Conservation (phyloP, 2,797 vertebrate genomes). For the Arrhamphus sclerolepis region DNA sequence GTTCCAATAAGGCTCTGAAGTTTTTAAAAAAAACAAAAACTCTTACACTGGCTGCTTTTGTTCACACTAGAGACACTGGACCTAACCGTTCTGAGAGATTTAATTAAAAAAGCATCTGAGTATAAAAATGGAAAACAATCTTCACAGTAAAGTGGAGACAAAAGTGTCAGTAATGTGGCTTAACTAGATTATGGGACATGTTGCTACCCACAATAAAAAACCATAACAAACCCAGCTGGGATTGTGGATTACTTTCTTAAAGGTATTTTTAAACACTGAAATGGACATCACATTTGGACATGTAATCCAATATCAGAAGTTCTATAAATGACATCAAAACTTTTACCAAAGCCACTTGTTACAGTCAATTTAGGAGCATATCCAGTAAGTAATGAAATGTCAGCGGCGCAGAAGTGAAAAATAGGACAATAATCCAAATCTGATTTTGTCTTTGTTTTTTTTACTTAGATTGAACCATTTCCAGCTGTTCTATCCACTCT, state of each 20-base stretch:
- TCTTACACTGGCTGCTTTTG: background rate
- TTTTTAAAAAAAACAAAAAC: background rate
- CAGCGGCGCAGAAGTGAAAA: background rate
- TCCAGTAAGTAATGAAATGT: conserved; percentile 14
- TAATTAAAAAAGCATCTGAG: background rate
- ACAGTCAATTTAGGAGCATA: background rate
- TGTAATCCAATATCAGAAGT: background rate
- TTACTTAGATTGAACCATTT: conserved; percentile 23
- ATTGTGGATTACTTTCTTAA: background rate
- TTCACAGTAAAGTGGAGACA: too few relatives aligned
- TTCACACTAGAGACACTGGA: background rate
- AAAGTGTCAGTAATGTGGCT: too few relatives aligned
- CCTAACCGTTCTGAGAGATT: background rate
- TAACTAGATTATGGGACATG: too few relatives aligned
- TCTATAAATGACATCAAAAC: background rate
- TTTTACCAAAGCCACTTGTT: background rate
- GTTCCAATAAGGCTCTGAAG: conserved; percentile 6
- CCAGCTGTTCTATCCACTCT: conserved; percentile 24
- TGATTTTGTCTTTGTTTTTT: too few relatives aligned
- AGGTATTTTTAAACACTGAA: background rate
- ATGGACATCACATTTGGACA: background rate
- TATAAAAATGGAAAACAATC: too few relatives aligned
- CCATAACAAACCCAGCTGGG: too few relatives aligned
- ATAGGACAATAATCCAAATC: conserved; percentile 10
- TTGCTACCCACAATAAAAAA: too few relatives aligned